Evolutionary conservation across 2,113 vertebrate genomes (phyloP), one percentile per base, ranked within the genome.

Genomic region (Lophura nycthemera): DNA sequence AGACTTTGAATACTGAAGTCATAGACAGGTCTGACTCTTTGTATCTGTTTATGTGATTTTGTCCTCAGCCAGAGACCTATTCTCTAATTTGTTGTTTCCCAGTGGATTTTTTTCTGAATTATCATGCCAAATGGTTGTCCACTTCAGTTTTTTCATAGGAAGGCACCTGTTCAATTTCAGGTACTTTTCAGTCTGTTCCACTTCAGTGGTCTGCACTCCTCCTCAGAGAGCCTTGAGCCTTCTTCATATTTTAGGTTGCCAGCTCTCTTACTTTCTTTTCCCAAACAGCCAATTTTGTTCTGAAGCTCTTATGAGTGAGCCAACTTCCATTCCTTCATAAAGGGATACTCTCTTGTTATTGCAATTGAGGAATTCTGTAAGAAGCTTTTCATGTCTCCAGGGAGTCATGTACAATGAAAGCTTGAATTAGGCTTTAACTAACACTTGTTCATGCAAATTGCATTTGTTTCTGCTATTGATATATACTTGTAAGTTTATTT

Each of bases 111-210:
- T 3, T 56, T 84, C 38, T 63, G 64, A 89, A 74, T 89, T 89
- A 71, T 88, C 79, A 85, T 77, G 93, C 95, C 93, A 92, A 92
- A 85, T 59, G 85, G 74, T 95, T 93, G 81, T 87, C 67, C 0
- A 20, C 66, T 86, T 78, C 76, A 76, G 61, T 85, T 66, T 75
- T 86, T 93, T 66, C 90, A 82, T 34, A 85, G 96, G 56, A 91
- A 89, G 84, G 78, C 86, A 95, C 95, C 95, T 95, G 93, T 93
- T 96, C 92, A 80, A 67, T 96, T 95, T 95, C 93, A 94, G 92
- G 92, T 87, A 91, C 78, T 87, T 80, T 69, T 97, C 93, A 95
- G 76, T 67, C 70, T 63, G 86, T 97, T 97, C 95, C 92, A 90
- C 71, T 67, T 66, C 88, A 93, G 81, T 67, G 75, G 71, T 64